phyloP scores from a whole-genome alignment of 2,888 invertebrate species.

The Patella pellucida region DNA sequence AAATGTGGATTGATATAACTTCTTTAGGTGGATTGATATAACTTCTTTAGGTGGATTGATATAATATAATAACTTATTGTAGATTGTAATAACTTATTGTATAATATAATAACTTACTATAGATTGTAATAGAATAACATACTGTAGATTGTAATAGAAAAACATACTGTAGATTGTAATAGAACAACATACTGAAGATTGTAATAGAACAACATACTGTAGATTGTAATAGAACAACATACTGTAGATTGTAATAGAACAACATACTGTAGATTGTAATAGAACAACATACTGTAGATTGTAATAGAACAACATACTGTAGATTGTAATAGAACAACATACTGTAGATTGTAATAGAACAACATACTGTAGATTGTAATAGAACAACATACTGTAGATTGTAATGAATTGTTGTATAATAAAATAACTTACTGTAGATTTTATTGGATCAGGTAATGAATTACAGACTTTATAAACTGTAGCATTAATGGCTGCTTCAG shows the following conservation, averaged over 20 bases:
- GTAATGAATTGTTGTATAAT: not conserved
- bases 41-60: too few species aligned
- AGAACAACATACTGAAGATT: too few species aligned
- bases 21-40: too few species aligned
- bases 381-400: slow-evolving; percentile 11
- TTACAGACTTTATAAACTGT: slow-evolving; percentile 40
- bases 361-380: not conserved
- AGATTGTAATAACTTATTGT: not conserved
- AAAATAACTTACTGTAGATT: slow-evolving; percentile 29
- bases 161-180: slow-evolving; percentile 34
- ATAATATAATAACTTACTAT: not conserved
- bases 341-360: not conserved
- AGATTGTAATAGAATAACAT: not conserved
- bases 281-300: not conserved
- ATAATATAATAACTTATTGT: not conserved
- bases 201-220: slow-evolving; percentile 11
- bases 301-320: not conserved
- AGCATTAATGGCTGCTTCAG: slow-evolving; percentile 34
- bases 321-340: not conserved
- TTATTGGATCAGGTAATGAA: slow-evolving; percentile 34
- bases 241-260: slow-evolving; percentile 23
- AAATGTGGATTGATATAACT: too few species aligned
- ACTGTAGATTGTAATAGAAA: not conserved
- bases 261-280: not conserved
- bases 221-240: slow-evolving; percentile 6